Base-by-base conservation (phyloP, 1,140 invertebrate species). In the Hyles euphorbiae region DNA sequence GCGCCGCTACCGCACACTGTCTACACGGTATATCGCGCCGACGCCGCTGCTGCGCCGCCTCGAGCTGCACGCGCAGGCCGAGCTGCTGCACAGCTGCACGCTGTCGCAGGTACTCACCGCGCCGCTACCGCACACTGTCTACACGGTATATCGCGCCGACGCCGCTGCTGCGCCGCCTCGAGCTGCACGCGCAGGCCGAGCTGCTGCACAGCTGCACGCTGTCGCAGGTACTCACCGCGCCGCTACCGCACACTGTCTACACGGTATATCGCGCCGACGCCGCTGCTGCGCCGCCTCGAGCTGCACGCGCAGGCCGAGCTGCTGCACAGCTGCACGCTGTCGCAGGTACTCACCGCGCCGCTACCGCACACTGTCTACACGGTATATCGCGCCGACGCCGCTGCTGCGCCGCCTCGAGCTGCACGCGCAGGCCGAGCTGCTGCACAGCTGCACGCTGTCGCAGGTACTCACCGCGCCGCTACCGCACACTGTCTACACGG, bases 301-400 rank as follows among this genome's bases (percentile, higher is more conserved):
- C 82, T 94, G 34, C 94, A 95, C 70, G 90, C 94, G 80, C 94
- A 95, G 75, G 93, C 92, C 47, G 93, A 94, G 49, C 90, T 93
- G 61, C 81, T 96, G 33, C 95, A 96, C 73, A 90, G 92, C 3
- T 92, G 94, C 55, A 92, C 94, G 5, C 76, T 96, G 11, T 93
- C 94, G 2, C 94, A 96, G 93, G 94, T 93, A 84, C 70, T 8
- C 22, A 3, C 57, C 22, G 2, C 22, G 22, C 22, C 22, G 22
- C 22, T 22, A 22, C 22, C 22, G 22, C 22, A 22, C 22, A 22
- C 22, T 22, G 22, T 22, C 22, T 2, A 22, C 22, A 22, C 1
- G 22, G 2, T 22, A 22, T 22, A 22, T 22, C 0, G 95, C 93
- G 2, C 91, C 94, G 3, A 90, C 91, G 34, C 83, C 90, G 0